These are phyloP conservation scores for Lithophane leautieri DNA, from an alignment of 2,888 invertebrate genomes.

Conservation along the genomic window DNA sequence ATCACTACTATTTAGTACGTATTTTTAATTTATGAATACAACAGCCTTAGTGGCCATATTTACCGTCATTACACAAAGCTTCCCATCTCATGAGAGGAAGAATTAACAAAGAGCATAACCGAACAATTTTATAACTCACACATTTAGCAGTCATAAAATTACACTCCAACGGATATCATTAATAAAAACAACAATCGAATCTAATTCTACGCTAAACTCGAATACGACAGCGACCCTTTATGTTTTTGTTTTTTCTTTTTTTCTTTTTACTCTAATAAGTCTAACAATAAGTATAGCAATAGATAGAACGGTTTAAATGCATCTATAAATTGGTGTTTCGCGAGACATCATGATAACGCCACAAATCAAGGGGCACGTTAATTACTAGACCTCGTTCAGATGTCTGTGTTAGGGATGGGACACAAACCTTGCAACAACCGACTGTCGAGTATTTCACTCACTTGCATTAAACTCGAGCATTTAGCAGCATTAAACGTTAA, in stretches of 20 bases:
- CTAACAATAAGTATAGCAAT: constrained; percentile 68
- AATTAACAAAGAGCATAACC: constrained; percentile 17
- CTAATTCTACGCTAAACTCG: constrained; percentile 30
- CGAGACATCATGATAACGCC: constrained; percentile 80
- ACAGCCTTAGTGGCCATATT: neutral
- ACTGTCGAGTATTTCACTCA: constrained; percentile 24
- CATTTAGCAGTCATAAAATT: constrained; percentile 34
- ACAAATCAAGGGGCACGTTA: constrained; percentile 83
- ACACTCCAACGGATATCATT: constrained; percentile 20
- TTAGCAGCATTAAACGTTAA: constrained; percentile 8
- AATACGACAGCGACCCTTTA: constrained; percentile 23
- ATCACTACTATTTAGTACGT: neutral
- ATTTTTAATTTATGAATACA: neutral
- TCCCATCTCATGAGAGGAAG: constrained; percentile 13
- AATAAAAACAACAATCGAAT: constrained; percentile 43
- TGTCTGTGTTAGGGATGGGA: constrained; percentile 61
- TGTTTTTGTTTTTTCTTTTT: no score
- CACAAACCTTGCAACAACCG: constrained; percentile 22
- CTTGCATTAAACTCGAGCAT: neutral
- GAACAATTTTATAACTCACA: constrained; percentile 23
- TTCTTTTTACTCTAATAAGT: constrained; percentile 53
- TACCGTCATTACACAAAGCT: neutral
- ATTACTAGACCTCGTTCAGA: constrained; percentile 74
- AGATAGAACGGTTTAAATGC: constrained; percentile 71
- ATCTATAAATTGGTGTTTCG: constrained; percentile 78